Evolutionary conservation across 1,140 invertebrate genomes (phyloP).

Genomic region (Anastrepha obliqua): DNA sequence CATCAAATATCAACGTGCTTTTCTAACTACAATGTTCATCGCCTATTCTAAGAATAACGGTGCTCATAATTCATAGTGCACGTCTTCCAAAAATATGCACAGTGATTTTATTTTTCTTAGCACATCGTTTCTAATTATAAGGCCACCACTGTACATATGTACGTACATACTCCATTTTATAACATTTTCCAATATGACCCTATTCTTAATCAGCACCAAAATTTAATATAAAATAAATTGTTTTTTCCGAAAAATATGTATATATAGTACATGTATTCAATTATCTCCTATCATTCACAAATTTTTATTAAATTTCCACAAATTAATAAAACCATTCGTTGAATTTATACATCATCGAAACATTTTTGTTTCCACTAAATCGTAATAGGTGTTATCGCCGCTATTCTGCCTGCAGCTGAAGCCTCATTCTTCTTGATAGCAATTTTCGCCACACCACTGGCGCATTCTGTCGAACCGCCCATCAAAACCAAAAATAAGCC

Average conservation of each 20-base stretch:
- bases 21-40: too few species aligned
- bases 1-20: too few species aligned
- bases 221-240: too few species aligned
- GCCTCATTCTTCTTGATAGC: constrained; percentile 64
- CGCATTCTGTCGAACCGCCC: constrained; percentile 74
- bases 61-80: too few species aligned
- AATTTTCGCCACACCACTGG: constrained; percentile 71
- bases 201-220: too few species aligned
- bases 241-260: not conserved
- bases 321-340: not conserved
- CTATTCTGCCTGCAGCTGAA: constrained; percentile 41
- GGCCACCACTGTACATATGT: too few species aligned
- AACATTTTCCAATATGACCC: too few species aligned
- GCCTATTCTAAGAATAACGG: too few species aligned
- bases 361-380: constrained; percentile 20
- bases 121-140: too few species aligned
- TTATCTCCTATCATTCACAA: constrained; percentile 3
- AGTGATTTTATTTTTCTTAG: too few species aligned
- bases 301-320: constrained; percentile 22
- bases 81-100: too few species aligned
- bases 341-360: not conserved
- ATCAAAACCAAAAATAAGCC: constrained; percentile 78
- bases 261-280: not conserved
- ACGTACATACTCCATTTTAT: too few species aligned
- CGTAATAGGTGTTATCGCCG: not conserved